Percentiles rank a stretch among this genome's conserved stretches.
Conservation (phyloP, 30 jellyfish, hydroid and myxozoan genomes). For the Pelagia noctiluca region DNA sequence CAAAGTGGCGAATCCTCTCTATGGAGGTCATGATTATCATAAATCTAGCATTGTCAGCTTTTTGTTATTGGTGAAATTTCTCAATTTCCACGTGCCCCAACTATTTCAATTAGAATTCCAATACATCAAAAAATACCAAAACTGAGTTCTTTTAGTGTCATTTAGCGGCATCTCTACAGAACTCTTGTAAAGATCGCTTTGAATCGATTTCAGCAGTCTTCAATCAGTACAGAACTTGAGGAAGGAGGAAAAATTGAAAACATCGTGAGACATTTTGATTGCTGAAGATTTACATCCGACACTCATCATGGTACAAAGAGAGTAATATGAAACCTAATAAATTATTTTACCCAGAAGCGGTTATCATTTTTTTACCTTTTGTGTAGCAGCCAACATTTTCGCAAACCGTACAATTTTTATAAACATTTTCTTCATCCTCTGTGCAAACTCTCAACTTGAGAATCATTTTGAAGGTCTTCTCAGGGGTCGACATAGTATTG, state of each 20-base stretch:
- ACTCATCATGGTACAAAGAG: not conserved
- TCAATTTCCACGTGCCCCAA: too few relatives aligned
- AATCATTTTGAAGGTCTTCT: constrained; percentile 14
- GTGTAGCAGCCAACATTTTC: constrained; percentile 41
- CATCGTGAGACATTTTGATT: too few relatives aligned
- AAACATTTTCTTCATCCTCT: constrained; percentile 25
- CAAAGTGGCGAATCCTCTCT: not conserved
- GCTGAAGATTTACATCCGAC: not conserved
- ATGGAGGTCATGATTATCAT: too few relatives aligned
- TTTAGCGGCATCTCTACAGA: too few relatives aligned
- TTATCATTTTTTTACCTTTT: constrained; percentile 10
- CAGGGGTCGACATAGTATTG: not conserved
- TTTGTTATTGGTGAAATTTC: too few relatives aligned
- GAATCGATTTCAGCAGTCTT: not conserved
- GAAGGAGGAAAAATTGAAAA: not conserved
- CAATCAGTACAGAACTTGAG: not conserved
- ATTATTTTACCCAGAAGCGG: too few relatives aligned
- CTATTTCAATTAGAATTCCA: too few relatives aligned
- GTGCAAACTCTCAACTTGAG: constrained; percentile 39
- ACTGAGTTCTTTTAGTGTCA: not conserved
- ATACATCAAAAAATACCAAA: not conserved
- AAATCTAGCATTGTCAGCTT: too few relatives aligned
- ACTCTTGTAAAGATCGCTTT: not conserved
- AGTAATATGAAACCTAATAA: not conserved
- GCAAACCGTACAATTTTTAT: constrained; percentile 40